Evolutionary conservation across 2,113 vertebrate species (phyloP).

Genomic region (Hiodon alosoides): DNA sequence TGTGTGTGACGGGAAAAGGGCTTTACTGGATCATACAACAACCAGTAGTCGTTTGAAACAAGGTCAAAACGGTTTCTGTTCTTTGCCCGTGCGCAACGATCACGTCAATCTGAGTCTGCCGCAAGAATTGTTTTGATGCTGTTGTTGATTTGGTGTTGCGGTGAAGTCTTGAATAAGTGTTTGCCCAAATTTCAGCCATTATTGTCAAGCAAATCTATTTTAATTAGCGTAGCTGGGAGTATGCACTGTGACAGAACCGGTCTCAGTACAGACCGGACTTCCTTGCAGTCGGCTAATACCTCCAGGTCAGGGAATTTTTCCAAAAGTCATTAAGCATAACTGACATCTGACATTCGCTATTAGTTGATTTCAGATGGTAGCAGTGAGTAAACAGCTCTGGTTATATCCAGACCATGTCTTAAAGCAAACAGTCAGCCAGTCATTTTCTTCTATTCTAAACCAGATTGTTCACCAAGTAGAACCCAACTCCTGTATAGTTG

Average conservation of each 20-base stretch:
- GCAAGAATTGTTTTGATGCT: no score
- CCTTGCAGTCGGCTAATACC: background rate
- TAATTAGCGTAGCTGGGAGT: slow-evolving; percentile 5
- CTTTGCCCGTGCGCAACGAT: no score
- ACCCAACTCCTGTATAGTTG: background rate
- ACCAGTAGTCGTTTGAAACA: no score
- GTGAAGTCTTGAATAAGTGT: no score
- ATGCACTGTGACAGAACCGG: background rate
- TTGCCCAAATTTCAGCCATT: background rate
- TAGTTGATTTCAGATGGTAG: background rate
- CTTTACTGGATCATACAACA: no score
- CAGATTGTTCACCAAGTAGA: background rate
- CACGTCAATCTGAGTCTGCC: no score
- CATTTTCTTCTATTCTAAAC: background rate
- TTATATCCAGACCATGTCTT: background rate
- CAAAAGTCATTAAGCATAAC: slow-evolving; percentile 6
- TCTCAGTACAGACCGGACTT: background rate
- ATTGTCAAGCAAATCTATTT: background rate
- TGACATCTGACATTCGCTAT: slow-evolving; percentile 2
- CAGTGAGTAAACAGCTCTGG: background rate
- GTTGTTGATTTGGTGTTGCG: no score
- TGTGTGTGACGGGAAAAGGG: no score
- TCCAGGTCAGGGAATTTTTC: background rate
- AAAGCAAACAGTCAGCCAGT: background rate
- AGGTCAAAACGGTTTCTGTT: no score